phyloP scores from a whole-genome alignment of 2,888 invertebrate genomes.

The Trachelus stipa region DNA sequence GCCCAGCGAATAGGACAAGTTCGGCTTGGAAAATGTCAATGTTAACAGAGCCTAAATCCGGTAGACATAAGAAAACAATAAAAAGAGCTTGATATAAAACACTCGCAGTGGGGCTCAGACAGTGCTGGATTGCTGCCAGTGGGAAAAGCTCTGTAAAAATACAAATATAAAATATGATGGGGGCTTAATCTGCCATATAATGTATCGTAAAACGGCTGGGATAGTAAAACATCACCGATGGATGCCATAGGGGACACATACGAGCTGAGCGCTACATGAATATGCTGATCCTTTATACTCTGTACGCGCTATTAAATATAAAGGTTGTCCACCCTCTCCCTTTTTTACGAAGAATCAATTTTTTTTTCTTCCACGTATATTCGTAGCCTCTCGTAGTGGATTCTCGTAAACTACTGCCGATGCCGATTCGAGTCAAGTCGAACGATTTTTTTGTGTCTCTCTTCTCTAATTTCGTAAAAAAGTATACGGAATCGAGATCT shows the following conservation, averaged over 20 bases:
- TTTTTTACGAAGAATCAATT: background rate
- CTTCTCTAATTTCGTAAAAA: background rate
- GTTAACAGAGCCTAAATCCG: conserved; percentile 25
- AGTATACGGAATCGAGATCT: background rate
- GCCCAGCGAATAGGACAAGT: background rate
- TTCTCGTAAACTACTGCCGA: background rate
- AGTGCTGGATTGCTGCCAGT: conserved; percentile 1
- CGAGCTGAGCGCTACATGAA: conserved; percentile 2
- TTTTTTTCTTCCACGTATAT: background rate
- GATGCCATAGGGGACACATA: conserved; percentile 11
- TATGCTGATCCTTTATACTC: conserved; percentile 14
- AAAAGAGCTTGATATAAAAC: conserved; percentile 16
- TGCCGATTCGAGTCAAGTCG: background rate
- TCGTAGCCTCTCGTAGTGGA: background rate
- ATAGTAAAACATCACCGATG: conserved; percentile 20
- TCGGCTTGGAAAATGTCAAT: conserved; percentile 12
- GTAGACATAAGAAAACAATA: conserved; percentile 24
- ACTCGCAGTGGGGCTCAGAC: conserved; percentile 9
- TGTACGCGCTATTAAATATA: conserved; percentile 7
- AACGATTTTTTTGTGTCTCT: background rate
- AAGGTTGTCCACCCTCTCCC: background rate
- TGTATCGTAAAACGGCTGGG: conserved; percentile 22
- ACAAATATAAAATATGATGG: conserved; percentile 23
- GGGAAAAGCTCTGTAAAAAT: conserved; percentile 24
- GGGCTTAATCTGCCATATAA: conserved; percentile 25